Base-by-base conservation (phyloP, 2,113 vertebrate genomes). In the Etia nguti region DNA sequence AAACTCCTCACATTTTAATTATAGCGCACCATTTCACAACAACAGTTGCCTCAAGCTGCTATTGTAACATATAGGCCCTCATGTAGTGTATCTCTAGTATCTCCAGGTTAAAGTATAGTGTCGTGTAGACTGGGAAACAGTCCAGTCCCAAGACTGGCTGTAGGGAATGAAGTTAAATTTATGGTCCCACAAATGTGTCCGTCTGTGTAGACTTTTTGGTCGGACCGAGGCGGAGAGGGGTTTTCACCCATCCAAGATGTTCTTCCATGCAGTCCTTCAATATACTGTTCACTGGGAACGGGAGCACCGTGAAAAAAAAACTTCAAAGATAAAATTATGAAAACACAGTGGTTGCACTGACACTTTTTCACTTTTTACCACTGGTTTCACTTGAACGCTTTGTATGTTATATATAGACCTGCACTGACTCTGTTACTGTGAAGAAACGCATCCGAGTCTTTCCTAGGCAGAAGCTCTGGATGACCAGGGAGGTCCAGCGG, bases 241-340 rank as follows among this genome's bases (percentile, higher is more conserved):
- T 62, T 62, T 62, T 20, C 59, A 62, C 29, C 29, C 29, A 62
- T 62, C 5, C n/a, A 55, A 22, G 3, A 62, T 34, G 59, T 62
- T 62, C 59, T 62, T 20, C 59, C 59, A 60, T 34, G 59, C 29
- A 60, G 29, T 60, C 57, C 57, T 60, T 1, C 57, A 11, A 60
- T 34, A 60, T 60, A 60, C 34, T 60, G 57, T 60, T 60, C 29
- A 20, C 29, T 60, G 16, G 57, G 57, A 60, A 60, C 29, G 4
- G 0, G 26, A 1, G 1, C 0, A 59, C 4, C 0, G 0, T 59
- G 56, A 3, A 60, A 20, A 57, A 57, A 60, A 34, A 34, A 10
- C 1, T 20, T 34, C 1, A 60, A 34, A 6, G 59, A 60, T 34
- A 60, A 34, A 34, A 10, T 29, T 62, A 34, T 62, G 59, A 62